phyloP scores from a whole-genome alignment of 2,113 vertebrate species.

The Ranitomeya variabilis region DNA sequence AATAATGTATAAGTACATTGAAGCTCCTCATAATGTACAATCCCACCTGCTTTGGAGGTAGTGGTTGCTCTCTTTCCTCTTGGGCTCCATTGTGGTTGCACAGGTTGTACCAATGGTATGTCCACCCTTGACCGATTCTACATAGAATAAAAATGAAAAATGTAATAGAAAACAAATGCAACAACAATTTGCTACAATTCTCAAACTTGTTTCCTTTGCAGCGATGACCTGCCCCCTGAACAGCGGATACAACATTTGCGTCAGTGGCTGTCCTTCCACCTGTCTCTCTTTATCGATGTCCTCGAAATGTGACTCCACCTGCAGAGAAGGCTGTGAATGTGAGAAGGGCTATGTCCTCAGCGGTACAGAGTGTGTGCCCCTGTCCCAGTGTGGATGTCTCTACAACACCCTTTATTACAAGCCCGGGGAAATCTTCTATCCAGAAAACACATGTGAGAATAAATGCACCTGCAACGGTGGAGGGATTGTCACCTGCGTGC shows the following conservation, averaged over 20 bases:
- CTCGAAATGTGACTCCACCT: conserved; percentile 75
- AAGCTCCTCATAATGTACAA: no score
- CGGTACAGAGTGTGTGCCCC: conserved; percentile 62
- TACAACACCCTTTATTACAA: conserved; percentile 60
- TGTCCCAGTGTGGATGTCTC: conserved; percentile 64
- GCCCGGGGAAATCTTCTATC: conserved; percentile 62
- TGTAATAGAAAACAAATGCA: neutral
- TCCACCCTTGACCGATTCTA: no score
- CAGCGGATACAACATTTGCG: conserved; percentile 78
- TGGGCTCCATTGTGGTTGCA: no score
- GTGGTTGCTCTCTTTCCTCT: no score
- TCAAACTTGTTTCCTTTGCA: neutral
- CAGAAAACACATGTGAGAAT: conserved; percentile 54
- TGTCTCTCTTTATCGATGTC: conserved; percentile 76
- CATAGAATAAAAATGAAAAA: neutral
- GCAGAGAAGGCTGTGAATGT: conserved; percentile 80
- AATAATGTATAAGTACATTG: no score
- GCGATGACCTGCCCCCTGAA: conserved; percentile 67
- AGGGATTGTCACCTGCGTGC: conserved; percentile 58
- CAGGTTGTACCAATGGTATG: no score
- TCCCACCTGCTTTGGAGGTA: no score
- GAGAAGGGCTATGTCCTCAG: conserved; percentile 73
- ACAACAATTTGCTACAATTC: neutral
- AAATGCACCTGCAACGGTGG: conserved; percentile 60
- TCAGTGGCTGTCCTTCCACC: conserved; percentile 76